Conservation (phyloP, 1,140 invertebrate species). For the Battus philenor region DNA sequence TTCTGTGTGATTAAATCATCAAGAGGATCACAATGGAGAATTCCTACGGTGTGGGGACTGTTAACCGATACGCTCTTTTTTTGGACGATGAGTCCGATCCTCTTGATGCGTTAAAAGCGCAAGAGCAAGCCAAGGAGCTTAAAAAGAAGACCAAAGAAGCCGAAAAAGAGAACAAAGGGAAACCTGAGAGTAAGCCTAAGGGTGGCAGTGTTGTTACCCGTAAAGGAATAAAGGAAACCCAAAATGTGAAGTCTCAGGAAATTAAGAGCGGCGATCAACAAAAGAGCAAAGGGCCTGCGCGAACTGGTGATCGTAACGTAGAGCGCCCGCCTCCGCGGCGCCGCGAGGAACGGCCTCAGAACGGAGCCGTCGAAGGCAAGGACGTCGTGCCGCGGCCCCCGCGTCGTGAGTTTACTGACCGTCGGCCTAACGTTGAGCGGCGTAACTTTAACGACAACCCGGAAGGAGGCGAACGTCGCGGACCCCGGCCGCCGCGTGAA, state of each 20-base stretch:
- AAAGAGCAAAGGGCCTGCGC: constrained; percentile 58
- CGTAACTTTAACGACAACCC: constrained; percentile 71
- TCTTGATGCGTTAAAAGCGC: constrained; percentile 88
- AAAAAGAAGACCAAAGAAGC: constrained; percentile 89
- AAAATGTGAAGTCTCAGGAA: constrained; percentile 79
- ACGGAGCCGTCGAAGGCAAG: constrained; percentile 62
- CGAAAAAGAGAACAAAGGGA: constrained; percentile 91
- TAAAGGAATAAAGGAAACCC: constrained; percentile 82
- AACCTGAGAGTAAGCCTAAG: constrained; percentile 78
- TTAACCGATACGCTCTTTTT: constrained; percentile 95
- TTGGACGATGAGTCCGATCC: constrained; percentile 92
- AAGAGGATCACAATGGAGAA: constrained; percentile 87
- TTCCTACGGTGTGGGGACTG: constrained; percentile 93
- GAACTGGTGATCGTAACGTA: constrained; percentile 54
- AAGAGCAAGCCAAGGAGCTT: constrained; percentile 86
- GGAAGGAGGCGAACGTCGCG: constrained; percentile 68
- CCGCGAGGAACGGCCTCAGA: constrained; percentile 63
- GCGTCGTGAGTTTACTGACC: constrained; percentile 58
- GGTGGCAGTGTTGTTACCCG: constrained; percentile 71
- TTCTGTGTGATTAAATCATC: constrained; percentile 72
- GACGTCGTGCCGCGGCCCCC: constrained; percentile 57
- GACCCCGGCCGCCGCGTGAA: constrained; percentile 67
- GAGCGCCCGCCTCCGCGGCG: constrained; percentile 56
- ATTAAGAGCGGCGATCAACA: constrained; percentile 82
- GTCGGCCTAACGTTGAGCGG: constrained; percentile 77